These are phyloP conservation scores for Conus canariensis DNA, from an alignment of 2,888 invertebrate species.

Conservation along the genomic window DNA sequence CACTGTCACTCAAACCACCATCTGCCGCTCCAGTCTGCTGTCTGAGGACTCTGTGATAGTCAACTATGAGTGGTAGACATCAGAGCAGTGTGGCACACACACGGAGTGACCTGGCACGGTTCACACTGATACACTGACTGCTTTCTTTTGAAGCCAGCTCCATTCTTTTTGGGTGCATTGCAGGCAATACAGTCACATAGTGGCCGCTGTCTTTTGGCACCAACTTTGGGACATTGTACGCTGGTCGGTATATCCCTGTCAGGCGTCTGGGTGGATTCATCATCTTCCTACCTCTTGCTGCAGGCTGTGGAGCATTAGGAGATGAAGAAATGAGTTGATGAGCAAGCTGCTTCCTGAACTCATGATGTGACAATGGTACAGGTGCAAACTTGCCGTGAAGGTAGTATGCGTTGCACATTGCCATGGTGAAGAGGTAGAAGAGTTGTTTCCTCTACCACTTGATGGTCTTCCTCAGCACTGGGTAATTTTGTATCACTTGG, in stretches of 20 bases:
- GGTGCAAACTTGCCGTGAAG: constrained; percentile 7
- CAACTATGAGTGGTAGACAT: background rate
- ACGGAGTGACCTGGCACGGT: constrained; percentile 3
- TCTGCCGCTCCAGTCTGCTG: background rate
- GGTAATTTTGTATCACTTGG: constrained; percentile 29
- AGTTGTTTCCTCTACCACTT: constrained; percentile 38
- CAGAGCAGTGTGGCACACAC: background rate
- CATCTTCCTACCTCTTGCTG: constrained; percentile 9
- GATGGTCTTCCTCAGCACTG: constrained; percentile 16
- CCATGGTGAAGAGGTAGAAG: constrained; percentile 21
- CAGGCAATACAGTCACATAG: constrained; percentile 22
- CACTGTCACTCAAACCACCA: background rate
- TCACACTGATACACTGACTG: constrained; percentile 16
- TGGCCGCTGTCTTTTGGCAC: background rate
- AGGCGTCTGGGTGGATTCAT: background rate
- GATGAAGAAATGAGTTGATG: background rate
- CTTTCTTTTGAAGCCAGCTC: constrained; percentile 13
- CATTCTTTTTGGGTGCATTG: background rate
- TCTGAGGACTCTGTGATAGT: background rate
- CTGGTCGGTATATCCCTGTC: background rate
- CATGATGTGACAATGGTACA: background rate
- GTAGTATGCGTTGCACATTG: constrained; percentile 21
- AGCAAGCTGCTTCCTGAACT: background rate
- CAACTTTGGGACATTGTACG: background rate
- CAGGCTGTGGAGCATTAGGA: constrained; percentile 13